Evolutionary conservation across 1,140 invertebrate genomes (phyloP).

Genomic region (Anastrepha ludens): DNA sequence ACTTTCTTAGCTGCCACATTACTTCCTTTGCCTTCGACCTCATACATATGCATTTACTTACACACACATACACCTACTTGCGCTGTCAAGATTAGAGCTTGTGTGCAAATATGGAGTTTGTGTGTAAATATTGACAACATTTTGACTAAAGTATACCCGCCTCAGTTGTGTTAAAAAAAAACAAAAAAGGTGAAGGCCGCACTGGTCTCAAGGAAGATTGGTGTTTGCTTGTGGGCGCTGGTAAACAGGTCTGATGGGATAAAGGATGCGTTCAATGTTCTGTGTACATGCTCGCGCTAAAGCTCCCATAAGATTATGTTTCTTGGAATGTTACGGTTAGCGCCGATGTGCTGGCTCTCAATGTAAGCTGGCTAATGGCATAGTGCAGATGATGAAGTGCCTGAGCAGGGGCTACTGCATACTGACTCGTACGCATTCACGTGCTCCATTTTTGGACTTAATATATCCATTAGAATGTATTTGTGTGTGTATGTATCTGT

Average conservation of each 20-base stretch:
- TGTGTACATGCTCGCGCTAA: neutral
- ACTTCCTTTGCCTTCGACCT: neutral
- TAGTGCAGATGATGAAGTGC: constrained; percentile 3
- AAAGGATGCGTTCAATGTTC: neutral
- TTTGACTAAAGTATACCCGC: no score
- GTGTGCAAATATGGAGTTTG: neutral
- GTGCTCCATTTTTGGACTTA: neutral
- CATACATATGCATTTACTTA: neutral
- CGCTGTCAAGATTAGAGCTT: neutral
- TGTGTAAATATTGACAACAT: neutral
- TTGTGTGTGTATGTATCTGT: neutral
- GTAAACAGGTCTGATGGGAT: neutral
- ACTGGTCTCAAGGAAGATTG: neutral
- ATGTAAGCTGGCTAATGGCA: neutral
- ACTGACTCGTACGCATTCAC: neutral
- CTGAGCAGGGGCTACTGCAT: neutral
- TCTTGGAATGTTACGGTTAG: constrained; percentile 5
- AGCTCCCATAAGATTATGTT: constrained; percentile 12
- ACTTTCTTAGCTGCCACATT: neutral
- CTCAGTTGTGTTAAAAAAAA: neutral
- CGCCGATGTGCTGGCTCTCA: neutral
- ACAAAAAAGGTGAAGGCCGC: neutral
- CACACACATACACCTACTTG: neutral
- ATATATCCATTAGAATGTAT: neutral
- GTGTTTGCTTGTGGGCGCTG: neutral